Percentiles rank a stretch among this genome's conserved stretches.
Conservation (phyloP, 2,888 invertebrate genomes). For the Amiota mariae region DNA sequence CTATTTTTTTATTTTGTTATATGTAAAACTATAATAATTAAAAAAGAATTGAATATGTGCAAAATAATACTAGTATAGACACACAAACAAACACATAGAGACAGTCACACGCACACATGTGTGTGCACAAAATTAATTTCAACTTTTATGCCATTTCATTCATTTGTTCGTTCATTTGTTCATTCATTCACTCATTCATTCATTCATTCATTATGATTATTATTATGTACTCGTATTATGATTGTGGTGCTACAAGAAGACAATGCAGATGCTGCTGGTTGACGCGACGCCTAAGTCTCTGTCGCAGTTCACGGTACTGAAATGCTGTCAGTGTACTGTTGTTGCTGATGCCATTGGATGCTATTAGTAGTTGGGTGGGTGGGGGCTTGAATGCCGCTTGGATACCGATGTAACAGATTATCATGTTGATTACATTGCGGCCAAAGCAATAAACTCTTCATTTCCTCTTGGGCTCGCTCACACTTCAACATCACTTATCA, state of each 20-base stretch:
- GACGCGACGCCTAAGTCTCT: too few relatives aligned
- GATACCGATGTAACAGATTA: slow-evolving; percentile 53
- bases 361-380: too few relatives aligned
- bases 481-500: neutral
- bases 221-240: neutral
- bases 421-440: slow-evolving; percentile 63
- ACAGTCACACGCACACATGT: slow-evolving; percentile 1
- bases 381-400: too few relatives aligned
- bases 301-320: slow-evolving; percentile 45
- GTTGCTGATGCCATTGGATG: slow-evolving; percentile 2
- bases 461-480: neutral
- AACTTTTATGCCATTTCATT: slow-evolving; percentile 38
- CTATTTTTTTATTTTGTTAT: neutral
- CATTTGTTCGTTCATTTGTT: neutral
- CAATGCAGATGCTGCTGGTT: neutral
- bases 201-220: neutral
- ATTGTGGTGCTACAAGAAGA: slow-evolving; percentile 6
- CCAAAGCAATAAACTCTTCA: slow-evolving; percentile 29
- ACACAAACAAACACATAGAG: slow-evolving; percentile 13
- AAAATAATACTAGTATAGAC: slow-evolving; percentile 17
- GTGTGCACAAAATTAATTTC: slow-evolving; percentile 50
- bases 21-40: slow-evolving; percentile 62
- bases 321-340: slow-evolving; percentile 33
- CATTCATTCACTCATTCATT: slow-evolving; percentile 10
- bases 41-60: slow-evolving; percentile 45